A percentile compares a stretch with the other conserved stretches of the same genome.
phyloP scores from a whole-genome alignment of 2,888 invertebrate species.

The Melolontha melolontha region DNA sequence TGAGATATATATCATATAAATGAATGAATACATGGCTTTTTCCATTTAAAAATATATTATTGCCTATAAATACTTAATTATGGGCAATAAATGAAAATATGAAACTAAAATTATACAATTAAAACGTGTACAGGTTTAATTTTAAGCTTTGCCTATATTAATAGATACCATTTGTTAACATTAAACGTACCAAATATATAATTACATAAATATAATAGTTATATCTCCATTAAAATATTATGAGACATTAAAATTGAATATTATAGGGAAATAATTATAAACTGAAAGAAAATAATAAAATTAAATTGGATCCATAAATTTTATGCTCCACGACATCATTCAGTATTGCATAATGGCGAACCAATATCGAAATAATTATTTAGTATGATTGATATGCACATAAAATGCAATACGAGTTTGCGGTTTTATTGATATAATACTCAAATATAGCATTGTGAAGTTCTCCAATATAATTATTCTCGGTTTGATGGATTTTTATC shows the following conservation, averaged over 20 bases:
- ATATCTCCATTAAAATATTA: conserved; percentile 2
- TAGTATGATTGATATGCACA: conserved; percentile 6
- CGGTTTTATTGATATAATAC: conserved; percentile 5
- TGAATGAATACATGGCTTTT: too few relatives aligned
- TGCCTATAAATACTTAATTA: too few relatives aligned
- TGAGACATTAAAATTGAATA: not conserved
- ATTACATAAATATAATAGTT: conserved; percentile 12
- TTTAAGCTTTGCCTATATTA: too few relatives aligned
- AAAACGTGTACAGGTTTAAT: too few relatives aligned
- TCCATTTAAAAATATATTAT: too few relatives aligned
- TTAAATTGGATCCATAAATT: conserved; percentile 14
- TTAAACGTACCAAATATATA: not conserved
- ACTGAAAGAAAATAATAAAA: conserved; percentile 10
- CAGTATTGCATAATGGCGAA: conserved; percentile 3
- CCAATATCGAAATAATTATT: conserved; percentile 9
- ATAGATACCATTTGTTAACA: too few relatives aligned
- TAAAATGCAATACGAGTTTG: conserved; percentile 2
- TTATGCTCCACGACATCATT: not conserved
- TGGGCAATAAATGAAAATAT: too few relatives aligned
- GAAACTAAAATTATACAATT: too few relatives aligned
- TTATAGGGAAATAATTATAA: conserved; percentile 8
- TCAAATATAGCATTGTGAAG: too few relatives aligned
- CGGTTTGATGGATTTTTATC: conserved; percentile 10
- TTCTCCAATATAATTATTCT: not conserved
- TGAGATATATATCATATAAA: too few relatives aligned